Evolutionary conservation across 1,140 invertebrate species (phyloP).

Genomic region (Sesamia nonagrioides): DNA sequence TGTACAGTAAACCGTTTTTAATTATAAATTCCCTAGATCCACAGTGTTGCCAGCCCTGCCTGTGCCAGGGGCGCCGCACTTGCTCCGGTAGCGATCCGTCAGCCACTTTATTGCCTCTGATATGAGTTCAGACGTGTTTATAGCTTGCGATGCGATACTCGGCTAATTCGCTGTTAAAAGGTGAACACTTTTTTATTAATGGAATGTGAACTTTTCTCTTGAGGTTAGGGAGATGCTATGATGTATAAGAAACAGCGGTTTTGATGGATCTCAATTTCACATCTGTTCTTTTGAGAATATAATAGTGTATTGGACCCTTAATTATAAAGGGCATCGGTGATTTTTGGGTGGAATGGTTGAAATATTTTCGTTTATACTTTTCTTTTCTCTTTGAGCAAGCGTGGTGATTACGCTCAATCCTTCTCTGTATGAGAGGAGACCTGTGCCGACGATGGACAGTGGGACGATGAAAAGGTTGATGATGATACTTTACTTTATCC

Average conservation of each 20-base stretch:
- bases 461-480: too few relatives aligned
- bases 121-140: slow-evolving; percentile 67
- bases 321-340: too few relatives aligned
- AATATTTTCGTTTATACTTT: too few relatives aligned
- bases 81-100: slow-evolving; percentile 73
- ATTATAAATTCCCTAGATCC: background rate
- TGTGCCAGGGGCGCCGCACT: slow-evolving; percentile 32
- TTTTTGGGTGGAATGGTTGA: too few relatives aligned
- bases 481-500: too few relatives aligned
- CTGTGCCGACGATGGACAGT: too few relatives aligned
- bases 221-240: background rate
- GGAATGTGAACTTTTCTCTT: slow-evolving; percentile 8
- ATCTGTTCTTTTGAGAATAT: too few relatives aligned
- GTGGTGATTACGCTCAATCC: too few relatives aligned
- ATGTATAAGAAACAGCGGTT: background rate
- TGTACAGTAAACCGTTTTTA: too few relatives aligned
- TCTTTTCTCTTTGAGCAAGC: too few relatives aligned
- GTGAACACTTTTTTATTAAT: slow-evolving; percentile 57
- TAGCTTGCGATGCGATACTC: slow-evolving; percentile 62
- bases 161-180: slow-evolving; percentile 60
- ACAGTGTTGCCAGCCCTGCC: background rate
- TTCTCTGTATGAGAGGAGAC: too few relatives aligned
- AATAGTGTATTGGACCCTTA: too few relatives aligned
- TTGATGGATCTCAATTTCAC: background rate
- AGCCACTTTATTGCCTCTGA: slow-evolving; percentile 67